Conservation (phyloP, 2,113 vertebrate species). For the Potamarius usumacintae region DNA sequence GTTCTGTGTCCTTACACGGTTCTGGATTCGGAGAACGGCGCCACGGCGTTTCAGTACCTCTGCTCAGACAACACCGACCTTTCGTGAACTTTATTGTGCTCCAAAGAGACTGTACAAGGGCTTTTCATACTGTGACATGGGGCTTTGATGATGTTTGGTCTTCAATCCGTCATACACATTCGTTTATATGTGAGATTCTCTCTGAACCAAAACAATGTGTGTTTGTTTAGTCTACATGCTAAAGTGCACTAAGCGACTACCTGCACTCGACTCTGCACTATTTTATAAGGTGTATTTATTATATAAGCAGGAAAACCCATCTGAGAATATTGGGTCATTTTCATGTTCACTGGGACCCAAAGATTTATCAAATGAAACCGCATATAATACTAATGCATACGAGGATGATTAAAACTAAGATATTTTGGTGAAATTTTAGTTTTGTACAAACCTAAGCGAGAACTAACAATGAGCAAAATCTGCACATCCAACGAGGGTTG, state of each 20-base stretch:
- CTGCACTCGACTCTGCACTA: slow-evolving; percentile 13
- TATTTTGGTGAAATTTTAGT: neutral
- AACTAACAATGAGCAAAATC: neutral
- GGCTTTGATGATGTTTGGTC: neutral
- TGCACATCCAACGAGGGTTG: neutral
- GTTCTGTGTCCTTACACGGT: slow-evolving; percentile 67
- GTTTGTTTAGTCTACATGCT: neutral
- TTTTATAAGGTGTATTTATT: neutral
- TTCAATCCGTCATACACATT: neutral
- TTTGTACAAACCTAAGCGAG: neutral
- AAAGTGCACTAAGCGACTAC: slow-evolving; percentile 15
- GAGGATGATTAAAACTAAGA: neutral
- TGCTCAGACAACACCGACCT: slow-evolving; percentile 11
- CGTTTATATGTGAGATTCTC: too few relatives aligned
- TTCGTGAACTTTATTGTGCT: neutral
- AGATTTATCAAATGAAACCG: neutral
- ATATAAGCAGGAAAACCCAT: neutral
- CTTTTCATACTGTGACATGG: neutral
- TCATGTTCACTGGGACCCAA: neutral
- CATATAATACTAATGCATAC: neutral
- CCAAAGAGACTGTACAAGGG: neutral
- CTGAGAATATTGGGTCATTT: neutral
- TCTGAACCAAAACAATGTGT: neutral
- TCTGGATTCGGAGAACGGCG: slow-evolving; percentile 46
- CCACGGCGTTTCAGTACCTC: slow-evolving; percentile 24